Percentiles rank a stretch among this genome's conserved stretches.
phyloP scores from a whole-genome alignment of 2,888 invertebrate species.

The Diaphora mendica region DNA sequence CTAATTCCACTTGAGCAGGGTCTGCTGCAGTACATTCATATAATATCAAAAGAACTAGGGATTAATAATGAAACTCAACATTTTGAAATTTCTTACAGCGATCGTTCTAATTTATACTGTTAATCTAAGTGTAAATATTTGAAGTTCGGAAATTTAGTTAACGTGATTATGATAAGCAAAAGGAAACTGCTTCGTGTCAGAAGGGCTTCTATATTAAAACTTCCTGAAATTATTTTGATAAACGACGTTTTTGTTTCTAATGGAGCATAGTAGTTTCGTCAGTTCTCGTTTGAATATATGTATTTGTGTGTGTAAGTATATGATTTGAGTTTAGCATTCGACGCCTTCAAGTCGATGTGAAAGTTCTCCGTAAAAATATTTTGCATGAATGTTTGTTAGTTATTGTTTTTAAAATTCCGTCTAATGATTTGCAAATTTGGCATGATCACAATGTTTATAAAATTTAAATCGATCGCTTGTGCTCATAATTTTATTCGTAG shows the following conservation, averaged over 20 bases:
- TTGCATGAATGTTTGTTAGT: neutral
- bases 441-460: no score
- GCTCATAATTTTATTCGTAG: neutral
- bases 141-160: neutral
- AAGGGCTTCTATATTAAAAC: neutral
- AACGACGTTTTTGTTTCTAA: neutral
- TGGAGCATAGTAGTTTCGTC: neutral
- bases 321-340: neutral
- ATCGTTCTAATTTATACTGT: neutral
- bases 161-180: neutral
- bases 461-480: neutral
- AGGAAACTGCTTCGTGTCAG: neutral
- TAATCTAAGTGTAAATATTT: neutral
- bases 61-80: neutral
- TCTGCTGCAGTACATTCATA: neutral
- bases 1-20: neutral
- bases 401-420: neutral
- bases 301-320: neutral
- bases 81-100: neutral
- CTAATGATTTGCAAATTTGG: neutral
- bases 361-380: neutral
- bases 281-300: neutral
- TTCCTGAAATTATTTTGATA: neutral
- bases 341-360: neutral
- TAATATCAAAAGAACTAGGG: neutral